These are phyloP conservation scores for Acipenser transmontanus DNA, from an alignment of 2,797 vertebrate genomes.

Conservation along the genomic window DNA sequence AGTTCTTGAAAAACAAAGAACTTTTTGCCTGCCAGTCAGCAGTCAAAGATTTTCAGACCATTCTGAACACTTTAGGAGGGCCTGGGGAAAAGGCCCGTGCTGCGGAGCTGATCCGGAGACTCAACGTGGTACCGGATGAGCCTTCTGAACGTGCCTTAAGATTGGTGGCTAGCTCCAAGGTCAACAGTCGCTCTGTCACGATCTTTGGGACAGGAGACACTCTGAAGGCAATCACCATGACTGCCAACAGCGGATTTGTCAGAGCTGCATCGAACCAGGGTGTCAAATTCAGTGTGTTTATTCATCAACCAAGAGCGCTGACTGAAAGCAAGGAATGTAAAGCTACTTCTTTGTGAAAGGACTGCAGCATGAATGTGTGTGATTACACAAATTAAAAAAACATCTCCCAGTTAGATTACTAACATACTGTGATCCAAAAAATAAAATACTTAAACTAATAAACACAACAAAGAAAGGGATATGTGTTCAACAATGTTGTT, in stretches of 20 bases:
- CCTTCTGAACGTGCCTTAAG: constrained; percentile 75
- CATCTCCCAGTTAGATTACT: too few species aligned
- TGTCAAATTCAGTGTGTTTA: constrained; percentile 83
- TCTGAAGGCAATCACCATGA: constrained; percentile 86
- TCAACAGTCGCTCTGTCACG: constrained; percentile 78
- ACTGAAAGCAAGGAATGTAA: constrained; percentile 89
- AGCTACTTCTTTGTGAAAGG: constrained; percentile 64
- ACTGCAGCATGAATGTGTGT: not conserved
- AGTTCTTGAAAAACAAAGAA: constrained; percentile 86
- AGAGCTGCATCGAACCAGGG: constrained; percentile 89
- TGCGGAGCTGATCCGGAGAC: constrained; percentile 58
- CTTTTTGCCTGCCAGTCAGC: constrained; percentile 84
- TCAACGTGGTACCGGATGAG: constrained; percentile 74
- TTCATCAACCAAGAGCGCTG: constrained; percentile 86
- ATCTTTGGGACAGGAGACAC: constrained; percentile 92
- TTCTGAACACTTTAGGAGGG: constrained; percentile 84
- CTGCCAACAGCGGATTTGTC: constrained; percentile 89
- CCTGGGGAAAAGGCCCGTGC: constrained; percentile 77
- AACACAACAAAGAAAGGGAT: not conserved
- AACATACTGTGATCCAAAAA: too few species aligned
- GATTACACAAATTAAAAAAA: too few species aligned
- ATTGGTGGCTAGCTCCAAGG: constrained; percentile 79
- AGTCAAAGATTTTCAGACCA: constrained; percentile 80
- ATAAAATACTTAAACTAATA: too few species aligned
- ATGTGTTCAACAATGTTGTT: too few species aligned